Evolutionary conservation across 2,797 vertebrate species (phyloP).

Genomic region (Lagocephalus sceleratus): DNA sequence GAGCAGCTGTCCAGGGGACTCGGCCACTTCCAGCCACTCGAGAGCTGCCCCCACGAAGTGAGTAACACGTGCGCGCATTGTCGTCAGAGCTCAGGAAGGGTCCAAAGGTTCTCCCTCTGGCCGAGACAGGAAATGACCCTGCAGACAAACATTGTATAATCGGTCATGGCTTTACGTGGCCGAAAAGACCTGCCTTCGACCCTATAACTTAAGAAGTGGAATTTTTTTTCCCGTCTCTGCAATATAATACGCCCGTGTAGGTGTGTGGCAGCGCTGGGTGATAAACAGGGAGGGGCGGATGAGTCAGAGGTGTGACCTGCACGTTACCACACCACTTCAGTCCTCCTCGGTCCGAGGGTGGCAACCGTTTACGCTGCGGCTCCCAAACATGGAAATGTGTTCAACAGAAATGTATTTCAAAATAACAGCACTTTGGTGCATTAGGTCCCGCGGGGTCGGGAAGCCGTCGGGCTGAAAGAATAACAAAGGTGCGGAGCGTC

Average conservation of each 20-base stretch:
- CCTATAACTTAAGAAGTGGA: too few species aligned
- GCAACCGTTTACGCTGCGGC: constrained; percentile 8
- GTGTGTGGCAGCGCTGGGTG: constrained; percentile 24
- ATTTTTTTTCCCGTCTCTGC: too few species aligned
- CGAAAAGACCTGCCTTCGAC: not conserved
- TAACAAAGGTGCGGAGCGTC: constrained; percentile 56
- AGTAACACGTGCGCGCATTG: constrained; percentile 39
- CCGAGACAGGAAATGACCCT: constrained; percentile 47
- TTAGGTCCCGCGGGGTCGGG: not conserved
- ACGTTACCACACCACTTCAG: constrained; percentile 32
- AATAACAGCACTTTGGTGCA: constrained; percentile 3
- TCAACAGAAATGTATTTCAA: not conserved
- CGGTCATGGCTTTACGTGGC: constrained; percentile 4
- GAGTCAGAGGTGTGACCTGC: constrained; percentile 56
- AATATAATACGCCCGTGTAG: not conserved
- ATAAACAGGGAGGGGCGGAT: constrained; percentile 54
- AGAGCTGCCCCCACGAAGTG: constrained; percentile 86
- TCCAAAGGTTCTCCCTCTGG: constrained; percentile 22
- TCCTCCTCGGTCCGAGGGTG: constrained; percentile 7
- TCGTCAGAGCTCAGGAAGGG: constrained; percentile 13
- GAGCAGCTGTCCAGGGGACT: constrained; percentile 79
- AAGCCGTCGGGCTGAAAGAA: not conserved
- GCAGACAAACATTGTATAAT: constrained; percentile 45
- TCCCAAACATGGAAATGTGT: not conserved
- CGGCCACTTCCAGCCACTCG: constrained; percentile 79